Conservation (phyloP, 2,797 vertebrate species). For the Parauchenoglanis ngamensis region DNA sequence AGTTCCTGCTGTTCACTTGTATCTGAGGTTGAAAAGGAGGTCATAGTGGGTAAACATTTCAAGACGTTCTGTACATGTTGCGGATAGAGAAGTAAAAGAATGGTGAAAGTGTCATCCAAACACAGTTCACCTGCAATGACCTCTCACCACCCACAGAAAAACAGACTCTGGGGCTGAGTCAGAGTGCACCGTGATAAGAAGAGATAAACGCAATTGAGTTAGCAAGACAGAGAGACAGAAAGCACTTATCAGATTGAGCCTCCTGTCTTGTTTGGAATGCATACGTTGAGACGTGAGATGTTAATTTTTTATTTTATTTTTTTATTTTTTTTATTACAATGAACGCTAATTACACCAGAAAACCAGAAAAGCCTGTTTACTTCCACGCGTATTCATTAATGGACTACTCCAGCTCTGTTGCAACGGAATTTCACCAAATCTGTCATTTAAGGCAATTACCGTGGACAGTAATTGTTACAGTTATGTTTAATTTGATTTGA, state of each 20-base stretch:
- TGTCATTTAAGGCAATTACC: background rate
- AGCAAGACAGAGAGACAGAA: background rate
- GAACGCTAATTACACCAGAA: conserved; percentile 59
- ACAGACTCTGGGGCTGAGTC: conserved; percentile 13
- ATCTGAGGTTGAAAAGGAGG: background rate
- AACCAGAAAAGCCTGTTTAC: conserved; percentile 35
- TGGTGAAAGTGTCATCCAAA: background rate
- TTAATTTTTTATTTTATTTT: conserved; percentile 25
- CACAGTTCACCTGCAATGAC: conserved; percentile 13
- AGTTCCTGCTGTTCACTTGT: background rate
- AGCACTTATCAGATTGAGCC: conserved; percentile 20
- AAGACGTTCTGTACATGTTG: background rate
- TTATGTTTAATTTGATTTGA: background rate
- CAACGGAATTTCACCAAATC: background rate
- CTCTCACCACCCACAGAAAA: conserved; percentile 17
- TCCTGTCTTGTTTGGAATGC: conserved; percentile 60
- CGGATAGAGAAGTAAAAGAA: background rate
- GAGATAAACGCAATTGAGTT: background rate
- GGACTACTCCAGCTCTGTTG: background rate
- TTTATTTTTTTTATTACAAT: conserved; percentile 35
- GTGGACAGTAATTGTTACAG: background rate
- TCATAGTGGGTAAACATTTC: background rate
- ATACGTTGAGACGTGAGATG: conserved; percentile 45
- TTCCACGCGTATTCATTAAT: background rate
- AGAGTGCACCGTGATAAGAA: background rate